phyloP scores from a whole-genome alignment of 2,888 invertebrate genomes.

The Dermolepida albohirtum region DNA sequence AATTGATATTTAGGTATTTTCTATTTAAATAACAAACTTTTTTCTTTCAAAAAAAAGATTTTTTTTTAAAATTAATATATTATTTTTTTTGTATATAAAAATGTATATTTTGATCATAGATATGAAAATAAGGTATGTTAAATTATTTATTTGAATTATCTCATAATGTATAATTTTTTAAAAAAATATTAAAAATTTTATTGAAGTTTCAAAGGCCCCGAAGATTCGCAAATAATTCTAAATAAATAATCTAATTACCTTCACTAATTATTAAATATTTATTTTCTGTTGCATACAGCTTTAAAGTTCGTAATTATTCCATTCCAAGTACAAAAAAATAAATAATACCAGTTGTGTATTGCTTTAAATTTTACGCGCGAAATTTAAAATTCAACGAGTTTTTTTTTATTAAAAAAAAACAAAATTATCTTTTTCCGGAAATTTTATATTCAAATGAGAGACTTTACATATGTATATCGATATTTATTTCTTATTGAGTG shows the following conservation, averaged over 20 bases:
- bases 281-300: conserved; percentile 37
- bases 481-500: conserved; percentile 2
- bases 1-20: too few species aligned
- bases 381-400: conserved; percentile 2
- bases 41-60: too few species aligned
- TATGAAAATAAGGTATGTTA: too few species aligned
- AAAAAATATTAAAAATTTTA: too few species aligned
- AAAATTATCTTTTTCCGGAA: background rate
- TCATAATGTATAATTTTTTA: too few species aligned
- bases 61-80: too few species aligned
- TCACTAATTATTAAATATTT: conserved; percentile 20
- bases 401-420: background rate
- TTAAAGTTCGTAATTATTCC: conserved; percentile 16
- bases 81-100: too few species aligned
- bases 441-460: too few species aligned
- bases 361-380: background rate
- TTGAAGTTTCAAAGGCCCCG: too few species aligned
- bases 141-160: too few species aligned
- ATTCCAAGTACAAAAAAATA: conserved; percentile 39
- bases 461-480: background rate
- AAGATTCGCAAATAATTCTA: background rate
- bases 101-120: too few species aligned
- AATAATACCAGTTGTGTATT: conserved; percentile 7
- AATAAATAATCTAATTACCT: conserved; percentile 3
- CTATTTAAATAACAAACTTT: too few species aligned